Percentiles rank a stretch among this genome's conserved stretches.
phyloP scores from a whole-genome alignment of 2,888 invertebrate species.

The Eristalis pertinax region DNA sequence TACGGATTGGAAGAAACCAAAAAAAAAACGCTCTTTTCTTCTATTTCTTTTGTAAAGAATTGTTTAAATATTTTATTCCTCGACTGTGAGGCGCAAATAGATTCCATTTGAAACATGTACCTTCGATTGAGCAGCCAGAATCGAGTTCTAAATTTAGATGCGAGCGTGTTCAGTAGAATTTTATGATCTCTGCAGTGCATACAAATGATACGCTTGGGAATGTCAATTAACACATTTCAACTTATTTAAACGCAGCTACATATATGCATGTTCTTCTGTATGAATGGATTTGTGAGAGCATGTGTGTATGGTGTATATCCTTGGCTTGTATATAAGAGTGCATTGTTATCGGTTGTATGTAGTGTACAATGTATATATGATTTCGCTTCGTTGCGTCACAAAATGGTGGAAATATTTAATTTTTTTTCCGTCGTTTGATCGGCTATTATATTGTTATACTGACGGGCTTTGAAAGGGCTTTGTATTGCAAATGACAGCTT shows the following conservation, averaged over 20 bases:
- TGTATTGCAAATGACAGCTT: conserved; percentile 16
- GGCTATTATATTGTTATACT: conserved; percentile 5
- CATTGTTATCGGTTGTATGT: not conserved
- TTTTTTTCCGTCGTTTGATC: not conserved
- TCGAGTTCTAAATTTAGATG: conserved; percentile 15
- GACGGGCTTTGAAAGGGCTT: conserved; percentile 3
- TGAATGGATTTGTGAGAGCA: not conserved
- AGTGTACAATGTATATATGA: not conserved
- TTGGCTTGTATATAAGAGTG: conserved; percentile 7
- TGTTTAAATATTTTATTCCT: conserved; percentile 29
- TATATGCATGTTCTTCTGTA: not conserved
- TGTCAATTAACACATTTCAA: not conserved
- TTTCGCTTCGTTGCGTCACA: conserved; percentile 49
- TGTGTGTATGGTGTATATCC: not conserved
- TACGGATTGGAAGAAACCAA: not conserved
- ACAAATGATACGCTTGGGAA: not conserved
- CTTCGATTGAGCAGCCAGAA: conserved; percentile 18
- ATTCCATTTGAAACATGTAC: conserved; percentile 14
- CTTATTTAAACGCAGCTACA: not conserved
- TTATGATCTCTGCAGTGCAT: conserved; percentile 10
- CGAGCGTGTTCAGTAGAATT: conserved; percentile 21
- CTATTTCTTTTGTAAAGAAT: conserved; percentile 2
- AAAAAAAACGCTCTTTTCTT: not conserved
- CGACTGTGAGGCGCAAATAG: conserved; percentile 15
- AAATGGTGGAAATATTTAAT: conserved; percentile 42